Evolutionary conservation across 1,140 invertebrate species (phyloP).

Genomic region (Ctenoplectra terminalis): DNA sequence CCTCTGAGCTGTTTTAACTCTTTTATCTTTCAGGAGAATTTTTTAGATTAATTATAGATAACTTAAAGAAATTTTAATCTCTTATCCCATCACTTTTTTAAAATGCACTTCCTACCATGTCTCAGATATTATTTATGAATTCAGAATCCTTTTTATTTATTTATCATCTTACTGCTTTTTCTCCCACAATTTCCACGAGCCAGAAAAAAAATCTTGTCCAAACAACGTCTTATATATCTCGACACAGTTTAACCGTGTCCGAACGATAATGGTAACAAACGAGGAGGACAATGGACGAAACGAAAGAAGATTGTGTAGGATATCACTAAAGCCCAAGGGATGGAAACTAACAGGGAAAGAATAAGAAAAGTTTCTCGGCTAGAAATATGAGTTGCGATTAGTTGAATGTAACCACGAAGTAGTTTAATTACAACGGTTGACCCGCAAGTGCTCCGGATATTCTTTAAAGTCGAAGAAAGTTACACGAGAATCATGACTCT

Average conservation of each 20-base stretch:
- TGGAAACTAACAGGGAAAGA: neutral
- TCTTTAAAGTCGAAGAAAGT: neutral
- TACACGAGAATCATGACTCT: neutral
- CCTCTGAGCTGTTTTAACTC: no score
- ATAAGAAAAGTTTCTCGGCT: neutral
- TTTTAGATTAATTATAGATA: no score
- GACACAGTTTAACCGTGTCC: neutral
- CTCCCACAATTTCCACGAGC: no score
- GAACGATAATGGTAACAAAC: neutral
- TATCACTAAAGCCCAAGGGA: neutral
- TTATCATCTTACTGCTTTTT: no score
- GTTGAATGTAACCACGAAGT: neutral
- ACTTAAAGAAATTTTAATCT: no score
- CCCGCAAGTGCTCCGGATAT: neutral
- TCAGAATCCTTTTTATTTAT: no score
- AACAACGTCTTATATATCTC: no score
- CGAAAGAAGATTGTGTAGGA: neutral
- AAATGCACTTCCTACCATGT: no score
- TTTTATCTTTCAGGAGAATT: no score
- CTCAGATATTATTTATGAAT: no score
- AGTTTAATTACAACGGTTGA: constrained; percentile 27
- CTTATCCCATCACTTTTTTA: no score
- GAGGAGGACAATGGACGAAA: neutral
- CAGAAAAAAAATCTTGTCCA: no score
- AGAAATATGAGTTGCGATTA: neutral